These are phyloP conservation scores for Cherax quadricarinatus DNA, from an alignment of 1,140 invertebrate species.

Conservation along the genomic window DNA sequence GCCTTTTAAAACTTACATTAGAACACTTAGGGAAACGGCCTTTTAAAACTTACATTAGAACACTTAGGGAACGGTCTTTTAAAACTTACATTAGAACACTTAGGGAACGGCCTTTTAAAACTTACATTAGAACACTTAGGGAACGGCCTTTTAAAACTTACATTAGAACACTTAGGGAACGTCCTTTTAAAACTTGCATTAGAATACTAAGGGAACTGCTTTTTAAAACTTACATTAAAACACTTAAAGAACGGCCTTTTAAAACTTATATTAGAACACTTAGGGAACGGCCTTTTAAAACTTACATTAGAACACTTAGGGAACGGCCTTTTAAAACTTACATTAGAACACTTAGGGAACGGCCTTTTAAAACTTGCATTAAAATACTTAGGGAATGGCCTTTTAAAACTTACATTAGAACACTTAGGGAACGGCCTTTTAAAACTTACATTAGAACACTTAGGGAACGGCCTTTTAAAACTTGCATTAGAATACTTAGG, in stretches of 20 bases:
- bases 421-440: not conserved
- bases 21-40: not conserved
- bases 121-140: not conserved
- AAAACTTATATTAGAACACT: not conserved
- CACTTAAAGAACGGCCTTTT: not conserved
- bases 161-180: too few relatives aligned
- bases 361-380: too few relatives aligned
- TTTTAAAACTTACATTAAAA: too few relatives aligned
- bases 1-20: not conserved
- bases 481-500: not conserved
- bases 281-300: not conserved
- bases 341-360: too few relatives aligned
- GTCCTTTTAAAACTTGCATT: too few relatives aligned
- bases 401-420: too few relatives aligned
- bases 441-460: not conserved
- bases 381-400: too few relatives aligned
- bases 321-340: not conserved
- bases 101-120: too few relatives aligned
- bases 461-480: not conserved
- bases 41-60: not conserved
- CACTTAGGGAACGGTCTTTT: not conserved
- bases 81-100: not conserved
- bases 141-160: too few relatives aligned
- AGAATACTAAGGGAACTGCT: too few relatives aligned
- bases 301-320: not conserved